These are phyloP conservation scores for Mobula birostris DNA, from an alignment of 2,113 vertebrate genomes.

Conservation along the genomic window DNA sequence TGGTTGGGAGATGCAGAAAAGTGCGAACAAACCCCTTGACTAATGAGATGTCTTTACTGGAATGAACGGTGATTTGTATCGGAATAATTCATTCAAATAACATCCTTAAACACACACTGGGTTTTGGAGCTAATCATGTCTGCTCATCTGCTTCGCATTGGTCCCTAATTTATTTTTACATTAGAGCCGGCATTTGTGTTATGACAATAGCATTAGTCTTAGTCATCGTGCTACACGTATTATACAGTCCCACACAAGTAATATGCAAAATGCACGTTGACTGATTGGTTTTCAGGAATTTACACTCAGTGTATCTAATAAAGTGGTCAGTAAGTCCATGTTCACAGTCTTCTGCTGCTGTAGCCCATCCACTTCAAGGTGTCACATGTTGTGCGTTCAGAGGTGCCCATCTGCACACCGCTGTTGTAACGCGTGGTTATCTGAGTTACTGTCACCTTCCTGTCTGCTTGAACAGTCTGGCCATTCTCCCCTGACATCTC, in stretches of 20 bases:
- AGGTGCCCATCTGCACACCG: too few species aligned
- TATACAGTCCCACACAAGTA: constrained; percentile 3
- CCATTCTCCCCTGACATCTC: too few species aligned
- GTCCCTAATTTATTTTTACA: constrained; percentile 27
- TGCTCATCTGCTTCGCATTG: background rate
- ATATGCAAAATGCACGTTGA: constrained; percentile 2
- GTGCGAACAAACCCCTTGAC: constrained; percentile 31
- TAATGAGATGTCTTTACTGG: constrained; percentile 35
- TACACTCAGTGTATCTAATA: too few species aligned
- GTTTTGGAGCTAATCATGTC: constrained; percentile 16
- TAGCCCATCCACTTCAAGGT: too few species aligned
- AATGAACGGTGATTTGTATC: constrained; percentile 36
- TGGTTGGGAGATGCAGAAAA: background rate
- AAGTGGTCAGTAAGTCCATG: too few species aligned
- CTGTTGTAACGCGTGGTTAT: too few species aligned
- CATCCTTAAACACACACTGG: constrained; percentile 35
- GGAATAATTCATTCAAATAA: constrained; percentile 26
- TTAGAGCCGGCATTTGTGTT: constrained; percentile 23
- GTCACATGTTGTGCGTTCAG: too few species aligned
- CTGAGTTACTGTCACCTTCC: too few species aligned
- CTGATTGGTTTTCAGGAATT: constrained; percentile 27
- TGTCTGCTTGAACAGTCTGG: too few species aligned
- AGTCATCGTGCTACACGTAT: constrained; percentile 7
- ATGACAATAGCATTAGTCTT: constrained; percentile 29
- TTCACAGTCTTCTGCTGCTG: too few species aligned